Conservation (phyloP, 2,888 invertebrate genomes). For the Stenotaenia linearis region DNA sequence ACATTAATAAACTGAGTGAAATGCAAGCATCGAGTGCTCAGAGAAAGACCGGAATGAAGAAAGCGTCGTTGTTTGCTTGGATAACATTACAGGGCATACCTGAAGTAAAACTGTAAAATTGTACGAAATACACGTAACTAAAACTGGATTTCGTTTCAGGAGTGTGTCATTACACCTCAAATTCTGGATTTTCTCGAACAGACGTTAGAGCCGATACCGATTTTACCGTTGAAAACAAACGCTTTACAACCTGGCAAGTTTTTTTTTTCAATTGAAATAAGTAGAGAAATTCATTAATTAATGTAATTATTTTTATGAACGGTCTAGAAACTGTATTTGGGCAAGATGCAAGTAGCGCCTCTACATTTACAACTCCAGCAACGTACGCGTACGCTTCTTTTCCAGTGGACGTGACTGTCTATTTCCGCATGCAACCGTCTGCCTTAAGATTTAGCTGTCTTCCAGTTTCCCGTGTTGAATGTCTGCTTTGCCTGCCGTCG, state of each 20-base stretch:
- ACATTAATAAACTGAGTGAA: not conserved
- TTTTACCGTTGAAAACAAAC: slow-evolving; percentile 38
- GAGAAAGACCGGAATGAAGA: slow-evolving; percentile 58
- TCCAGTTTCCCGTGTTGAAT: slow-evolving; percentile 91
- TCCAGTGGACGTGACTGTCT: slow-evolving; percentile 97
- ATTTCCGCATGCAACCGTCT: slow-evolving; percentile 96
- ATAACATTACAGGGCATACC: slow-evolving; percentile 95
- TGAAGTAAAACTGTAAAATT: slow-evolving; percentile 51
- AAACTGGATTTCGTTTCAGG: slow-evolving; percentile 51
- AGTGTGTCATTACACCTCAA: slow-evolving; percentile 95
- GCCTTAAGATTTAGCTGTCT: slow-evolving; percentile 93
- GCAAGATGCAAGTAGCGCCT: not conserved
- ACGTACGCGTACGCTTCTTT: slow-evolving; percentile 63
- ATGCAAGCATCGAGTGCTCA: not conserved
- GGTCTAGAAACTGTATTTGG: not conserved
- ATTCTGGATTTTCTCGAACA: slow-evolving; percentile 96
- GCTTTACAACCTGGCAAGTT: not conserved
- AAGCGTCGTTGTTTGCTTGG: slow-evolving; percentile 87
- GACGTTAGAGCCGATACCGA: slow-evolving; percentile 88
- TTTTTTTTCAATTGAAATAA: not conserved
- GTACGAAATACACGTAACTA: no score
- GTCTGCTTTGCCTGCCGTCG: slow-evolving; percentile 91
- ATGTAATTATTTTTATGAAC: not conserved
- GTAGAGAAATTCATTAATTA: not conserved
- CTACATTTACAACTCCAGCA: slow-evolving; percentile 37